These are phyloP conservation scores for Drosophila carrolli DNA, from an alignment of 1,140 invertebrate genomes.

Conservation along the genomic window DNA sequence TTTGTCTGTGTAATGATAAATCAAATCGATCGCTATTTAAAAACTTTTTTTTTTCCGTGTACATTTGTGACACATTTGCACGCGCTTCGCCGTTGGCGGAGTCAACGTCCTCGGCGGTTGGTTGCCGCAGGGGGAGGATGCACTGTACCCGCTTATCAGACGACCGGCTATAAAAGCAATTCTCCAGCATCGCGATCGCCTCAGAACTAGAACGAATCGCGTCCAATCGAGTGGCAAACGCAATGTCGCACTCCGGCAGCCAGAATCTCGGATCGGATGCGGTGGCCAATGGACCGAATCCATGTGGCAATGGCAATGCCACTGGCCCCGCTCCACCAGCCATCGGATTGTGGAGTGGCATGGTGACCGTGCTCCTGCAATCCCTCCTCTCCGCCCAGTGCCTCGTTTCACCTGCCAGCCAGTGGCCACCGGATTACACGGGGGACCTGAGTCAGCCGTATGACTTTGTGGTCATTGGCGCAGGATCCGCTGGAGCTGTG, in stretches of 20 bases:
- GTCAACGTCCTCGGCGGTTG: slow-evolving; percentile 10
- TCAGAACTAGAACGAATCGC: slow-evolving; percentile 37
- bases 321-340: slow-evolving; percentile 3
- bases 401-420: slow-evolving; percentile 85
- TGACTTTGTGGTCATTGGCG: slow-evolving; percentile 86
- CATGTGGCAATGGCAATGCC: background rate
- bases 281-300: slow-evolving; percentile 2
- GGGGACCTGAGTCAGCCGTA: slow-evolving; percentile 85
- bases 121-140: background rate
- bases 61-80: slow-evolving; percentile 12
- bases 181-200: slow-evolving; percentile 2
- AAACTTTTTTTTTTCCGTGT: background rate
- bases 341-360: slow-evolving; percentile 62
- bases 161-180: slow-evolving; percentile 56
- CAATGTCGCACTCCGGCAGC: slow-evolving; percentile 42
- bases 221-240: background rate
- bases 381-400: slow-evolving; percentile 86
- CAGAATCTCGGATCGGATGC: slow-evolving; percentile 4
- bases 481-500: slow-evolving; percentile 88
- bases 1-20: background rate
- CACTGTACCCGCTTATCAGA: slow-evolving; percentile 48
- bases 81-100: slow-evolving; percentile 2
- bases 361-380: slow-evolving; percentile 86
- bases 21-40: background rate
- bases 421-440: slow-evolving; percentile 86